phyloP scores from a whole-genome alignment of 2,113 vertebrate species.

The Antigone vipio region DNA sequence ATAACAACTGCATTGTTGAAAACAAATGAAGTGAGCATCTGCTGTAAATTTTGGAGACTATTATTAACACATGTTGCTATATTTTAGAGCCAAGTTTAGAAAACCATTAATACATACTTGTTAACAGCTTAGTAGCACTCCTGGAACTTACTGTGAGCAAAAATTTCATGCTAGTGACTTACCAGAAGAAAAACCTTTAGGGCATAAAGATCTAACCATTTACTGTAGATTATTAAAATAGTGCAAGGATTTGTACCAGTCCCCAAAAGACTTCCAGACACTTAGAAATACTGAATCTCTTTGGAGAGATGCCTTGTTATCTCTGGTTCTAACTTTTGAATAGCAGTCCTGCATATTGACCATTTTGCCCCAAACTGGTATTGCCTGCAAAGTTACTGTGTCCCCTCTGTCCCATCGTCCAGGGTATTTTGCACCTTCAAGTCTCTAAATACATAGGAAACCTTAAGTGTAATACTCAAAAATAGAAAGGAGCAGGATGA shows the following conservation, averaged over 20 bases:
- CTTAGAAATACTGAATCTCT: not conserved
- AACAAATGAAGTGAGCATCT: not conserved
- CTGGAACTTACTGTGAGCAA: not conserved
- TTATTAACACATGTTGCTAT: not conserved
- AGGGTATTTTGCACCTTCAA: not conserved
- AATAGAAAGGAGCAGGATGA: not conserved
- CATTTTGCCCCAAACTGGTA: not conserved
- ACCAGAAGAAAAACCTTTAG: not conserved
- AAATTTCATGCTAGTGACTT: not conserved
- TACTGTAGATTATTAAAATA: not conserved
- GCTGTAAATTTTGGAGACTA: not conserved
- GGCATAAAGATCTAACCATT: not conserved
- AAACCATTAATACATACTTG: not conserved
- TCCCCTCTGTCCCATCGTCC: not conserved
- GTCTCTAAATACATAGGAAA: not conserved
- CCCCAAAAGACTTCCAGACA: not conserved
- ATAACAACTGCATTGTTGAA: not conserved
- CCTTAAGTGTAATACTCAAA: not conserved
- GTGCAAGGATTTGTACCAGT: not conserved
- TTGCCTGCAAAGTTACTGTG: not conserved
- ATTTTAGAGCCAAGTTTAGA: not conserved
- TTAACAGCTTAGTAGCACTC: not conserved
- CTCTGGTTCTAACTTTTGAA: not conserved
- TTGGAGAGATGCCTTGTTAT: not conserved
- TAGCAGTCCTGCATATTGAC: not conserved